A percentile compares a stretch with the other conserved stretches of the same genome.
These are phyloP conservation scores for Tretioscincus oriximinensis DNA, from an alignment of 2,113 vertebrate species.

Conservation along the genomic window DNA sequence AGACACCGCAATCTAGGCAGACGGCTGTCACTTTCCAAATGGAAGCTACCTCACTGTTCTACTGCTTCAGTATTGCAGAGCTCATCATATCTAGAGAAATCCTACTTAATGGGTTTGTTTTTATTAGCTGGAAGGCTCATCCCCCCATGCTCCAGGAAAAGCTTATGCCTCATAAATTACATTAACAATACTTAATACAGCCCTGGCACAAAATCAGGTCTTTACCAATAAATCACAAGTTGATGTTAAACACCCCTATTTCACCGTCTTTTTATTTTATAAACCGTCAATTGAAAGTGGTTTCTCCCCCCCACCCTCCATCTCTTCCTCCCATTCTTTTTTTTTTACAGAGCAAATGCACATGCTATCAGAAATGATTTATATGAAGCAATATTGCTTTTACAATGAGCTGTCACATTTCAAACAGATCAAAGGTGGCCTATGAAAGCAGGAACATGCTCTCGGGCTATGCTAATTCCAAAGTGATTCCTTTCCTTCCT, in stretches of 20 bases:
- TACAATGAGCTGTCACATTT: constrained; percentile 62
- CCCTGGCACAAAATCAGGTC: constrained; percentile 9
- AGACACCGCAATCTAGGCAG: too few relatives aligned
- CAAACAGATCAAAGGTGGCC: constrained; percentile 67
- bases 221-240: neutral
- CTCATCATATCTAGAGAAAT: neutral
- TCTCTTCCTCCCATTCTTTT: neutral
- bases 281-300: constrained; percentile 2
- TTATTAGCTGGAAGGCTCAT: neutral
- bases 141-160: neutral
- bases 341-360: constrained; percentile 1
- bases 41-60: neutral
- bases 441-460: constrained; percentile 54
- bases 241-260: neutral
- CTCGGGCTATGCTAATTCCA: constrained; percentile 59
- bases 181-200: constrained; percentile 16
- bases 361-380: constrained; percentile 55
- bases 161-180: neutral
- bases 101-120: neutral
- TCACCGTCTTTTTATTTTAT: constrained; percentile 31
- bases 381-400: constrained; percentile 53
- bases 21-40: neutral
- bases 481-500: constrained; percentile 49
- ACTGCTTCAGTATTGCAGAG: too few relatives aligned
- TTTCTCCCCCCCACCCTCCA: neutral